Percentiles rank a stretch among this genome's conserved stretches.
Conservation (phyloP, 2,888 invertebrate species). For the Drosophila vallismaia region DNA sequence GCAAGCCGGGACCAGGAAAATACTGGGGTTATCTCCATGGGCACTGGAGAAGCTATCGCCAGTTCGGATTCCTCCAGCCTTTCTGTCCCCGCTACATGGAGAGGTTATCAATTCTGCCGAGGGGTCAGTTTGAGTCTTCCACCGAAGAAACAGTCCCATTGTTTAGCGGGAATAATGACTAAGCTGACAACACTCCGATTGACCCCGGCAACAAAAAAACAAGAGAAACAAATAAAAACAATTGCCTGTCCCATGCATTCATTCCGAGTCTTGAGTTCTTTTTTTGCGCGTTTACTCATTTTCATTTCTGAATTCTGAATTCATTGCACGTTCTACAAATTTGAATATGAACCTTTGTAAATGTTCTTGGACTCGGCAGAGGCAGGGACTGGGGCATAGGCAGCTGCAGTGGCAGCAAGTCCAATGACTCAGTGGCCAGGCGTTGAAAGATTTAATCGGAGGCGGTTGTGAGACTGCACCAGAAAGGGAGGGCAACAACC, state of each 20-base stretch:
- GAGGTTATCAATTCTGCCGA: conserved; percentile 50
- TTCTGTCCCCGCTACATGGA: conserved; percentile 12
- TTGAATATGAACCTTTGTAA: conserved; percentile 72
- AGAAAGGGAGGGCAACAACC: not conserved
- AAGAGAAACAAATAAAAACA: conserved; percentile 29
- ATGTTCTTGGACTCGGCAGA: conserved; percentile 11
- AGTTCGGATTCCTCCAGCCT: not conserved
- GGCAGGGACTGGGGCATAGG: conserved; percentile 3
- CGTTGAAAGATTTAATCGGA: conserved; percentile 79
- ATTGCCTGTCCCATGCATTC: conserved; percentile 57
- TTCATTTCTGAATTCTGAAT: conserved; percentile 69
- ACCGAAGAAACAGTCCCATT: conserved; percentile 53
- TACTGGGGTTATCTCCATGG: conserved; percentile 1
- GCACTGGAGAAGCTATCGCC: conserved; percentile 60
- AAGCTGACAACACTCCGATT: conserved; percentile 59
- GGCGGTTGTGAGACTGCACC: conserved; percentile 29
- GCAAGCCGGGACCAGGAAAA: conserved; percentile 8
- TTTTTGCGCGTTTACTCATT: conserved; percentile 71
- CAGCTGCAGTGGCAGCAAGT: conserved; percentile 49
- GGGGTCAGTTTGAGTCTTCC: conserved; percentile 36
- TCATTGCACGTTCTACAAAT: conserved; percentile 79
- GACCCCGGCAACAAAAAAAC: conserved; percentile 48
- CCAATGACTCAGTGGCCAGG: conserved; percentile 75
- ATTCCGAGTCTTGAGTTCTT: conserved; percentile 22
- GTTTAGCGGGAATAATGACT: conserved; percentile 70